phyloP scores from a whole-genome alignment of 2,888 invertebrate species.

The Proisotoma minuta region DNA sequence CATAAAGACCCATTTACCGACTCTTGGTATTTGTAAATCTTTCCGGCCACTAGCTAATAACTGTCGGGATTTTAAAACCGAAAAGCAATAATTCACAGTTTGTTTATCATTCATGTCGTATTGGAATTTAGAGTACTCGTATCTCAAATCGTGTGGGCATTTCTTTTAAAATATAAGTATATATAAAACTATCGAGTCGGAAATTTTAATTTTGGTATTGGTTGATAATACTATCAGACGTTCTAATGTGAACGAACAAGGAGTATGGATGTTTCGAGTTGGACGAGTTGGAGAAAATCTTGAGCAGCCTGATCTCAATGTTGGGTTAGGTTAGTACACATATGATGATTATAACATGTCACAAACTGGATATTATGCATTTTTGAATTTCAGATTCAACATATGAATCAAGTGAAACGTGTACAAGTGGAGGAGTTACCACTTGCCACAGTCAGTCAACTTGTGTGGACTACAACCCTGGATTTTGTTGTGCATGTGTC shows the following conservation, averaged over 20 bases:
- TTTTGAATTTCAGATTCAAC: constrained; percentile 33
- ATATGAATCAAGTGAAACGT: constrained; percentile 40
- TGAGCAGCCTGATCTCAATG: constrained; percentile 60
- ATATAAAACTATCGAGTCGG: too few species aligned
- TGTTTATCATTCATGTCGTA: too few species aligned
- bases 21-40: too few species aligned
- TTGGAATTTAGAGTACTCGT: too few species aligned
- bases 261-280: constrained; percentile 80
- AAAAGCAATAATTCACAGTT: too few species aligned
- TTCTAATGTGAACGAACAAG: constrained; percentile 78
- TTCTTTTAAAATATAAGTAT: too few species aligned
- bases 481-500: constrained; percentile 82
- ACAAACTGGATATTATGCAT: background rate
- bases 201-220: too few species aligned
- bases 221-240: constrained; percentile 57
- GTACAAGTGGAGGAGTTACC: constrained; percentile 60
- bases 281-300: constrained; percentile 65
- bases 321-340: constrained; percentile 33
- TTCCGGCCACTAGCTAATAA: too few species aligned
- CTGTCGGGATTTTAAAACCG: too few species aligned
- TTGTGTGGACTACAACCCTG: constrained; percentile 74
- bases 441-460: constrained; percentile 75
- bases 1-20: too few species aligned
- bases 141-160: too few species aligned
- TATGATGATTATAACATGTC: background rate